Evolutionary conservation across 2,888 invertebrate genomes (phyloP).

Genomic region (Epinotia ramella): DNA sequence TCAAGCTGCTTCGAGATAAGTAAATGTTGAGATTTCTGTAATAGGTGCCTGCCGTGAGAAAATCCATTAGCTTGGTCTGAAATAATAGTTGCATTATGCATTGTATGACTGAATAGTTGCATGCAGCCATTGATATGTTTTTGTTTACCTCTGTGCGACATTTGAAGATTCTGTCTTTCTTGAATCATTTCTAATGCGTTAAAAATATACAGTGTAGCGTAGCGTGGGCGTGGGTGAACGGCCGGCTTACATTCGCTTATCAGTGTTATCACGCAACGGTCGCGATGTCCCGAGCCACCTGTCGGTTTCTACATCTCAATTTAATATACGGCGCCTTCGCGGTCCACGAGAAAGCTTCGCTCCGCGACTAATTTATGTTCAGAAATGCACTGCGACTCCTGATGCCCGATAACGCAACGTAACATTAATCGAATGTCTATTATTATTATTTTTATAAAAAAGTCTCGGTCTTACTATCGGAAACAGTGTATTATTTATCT

Average conservation of each 20-base stretch:
- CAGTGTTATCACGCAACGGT: slow-evolving; percentile 62
- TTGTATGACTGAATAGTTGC: slow-evolving; percentile 65
- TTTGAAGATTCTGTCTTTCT: slow-evolving; percentile 52
- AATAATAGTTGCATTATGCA: slow-evolving; percentile 65
- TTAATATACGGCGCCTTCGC: slow-evolving; percentile 38
- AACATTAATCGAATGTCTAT: slow-evolving; percentile 38
- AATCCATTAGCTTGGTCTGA: slow-evolving; percentile 61
- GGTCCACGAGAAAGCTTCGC: slow-evolving; percentile 51
- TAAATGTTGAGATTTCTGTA: slow-evolving; percentile 52
- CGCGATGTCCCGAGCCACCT: slow-evolving; percentile 74
- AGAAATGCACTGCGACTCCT: slow-evolving; percentile 43
- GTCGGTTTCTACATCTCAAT: slow-evolving; percentile 61
- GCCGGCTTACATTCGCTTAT: slow-evolving; percentile 82
- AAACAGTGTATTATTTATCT: slow-evolving; percentile 37
- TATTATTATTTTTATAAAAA: slow-evolving; percentile 35
- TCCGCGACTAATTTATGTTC: slow-evolving; percentile 52
- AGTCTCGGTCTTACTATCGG: slow-evolving; percentile 16
- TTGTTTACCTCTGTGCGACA: slow-evolving; percentile 13
- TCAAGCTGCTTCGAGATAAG: background rate
- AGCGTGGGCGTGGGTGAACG: slow-evolving; percentile 82
- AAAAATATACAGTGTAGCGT: slow-evolving; percentile 73
- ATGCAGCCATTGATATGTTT: slow-evolving; percentile 37
- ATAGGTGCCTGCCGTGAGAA: slow-evolving; percentile 54
- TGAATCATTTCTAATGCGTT: slow-evolving; percentile 50
- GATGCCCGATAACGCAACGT: slow-evolving; percentile 36